phyloP scores from a whole-genome alignment of 1,140 invertebrate genomes.

The Achatina immaculata region DNA sequence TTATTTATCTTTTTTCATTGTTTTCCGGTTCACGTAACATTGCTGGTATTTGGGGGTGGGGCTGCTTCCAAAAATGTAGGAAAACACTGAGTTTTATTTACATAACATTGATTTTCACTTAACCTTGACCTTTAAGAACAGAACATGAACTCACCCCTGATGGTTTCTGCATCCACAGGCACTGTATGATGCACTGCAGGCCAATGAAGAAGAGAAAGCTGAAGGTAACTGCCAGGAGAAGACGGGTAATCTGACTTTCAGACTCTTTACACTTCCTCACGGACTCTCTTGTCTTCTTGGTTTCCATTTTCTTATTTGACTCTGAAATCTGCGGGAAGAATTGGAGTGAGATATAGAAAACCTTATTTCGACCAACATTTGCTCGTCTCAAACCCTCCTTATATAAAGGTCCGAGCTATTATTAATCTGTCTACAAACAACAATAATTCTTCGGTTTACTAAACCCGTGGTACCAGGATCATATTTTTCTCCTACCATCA shows the following conservation, averaged over 20 bases:
- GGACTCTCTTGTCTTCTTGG: slow-evolving; percentile 45
- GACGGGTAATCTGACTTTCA: slow-evolving; percentile 57
- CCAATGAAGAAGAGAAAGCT: slow-evolving; percentile 59
- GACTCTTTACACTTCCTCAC: slow-evolving; percentile 51
- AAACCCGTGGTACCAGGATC: background rate
- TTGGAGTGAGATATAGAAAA: background rate
- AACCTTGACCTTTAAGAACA: background rate
- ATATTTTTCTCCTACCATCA: background rate
- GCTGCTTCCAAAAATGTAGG: background rate
- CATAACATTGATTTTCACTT: background rate
- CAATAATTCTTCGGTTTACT: background rate
- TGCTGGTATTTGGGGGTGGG: background rate
- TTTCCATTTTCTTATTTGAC: slow-evolving; percentile 48
- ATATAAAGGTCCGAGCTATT: background rate
- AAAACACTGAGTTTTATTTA: too few relatives aligned
- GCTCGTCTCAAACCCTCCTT: background rate
- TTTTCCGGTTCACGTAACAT: background rate
- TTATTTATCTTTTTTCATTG: background rate
- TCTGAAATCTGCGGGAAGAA: slow-evolving; percentile 40
- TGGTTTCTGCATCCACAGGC: slow-evolving; percentile 57
- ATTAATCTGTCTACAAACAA: background rate
- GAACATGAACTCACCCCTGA: slow-evolving; percentile 41
- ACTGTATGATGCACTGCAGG: slow-evolving; percentile 60
- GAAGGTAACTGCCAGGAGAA: slow-evolving; percentile 59
- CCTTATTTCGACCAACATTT: background rate